These are phyloP conservation scores for Xiphias gladius DNA, from an alignment of 2,113 vertebrate species.

Conservation along the genomic window DNA sequence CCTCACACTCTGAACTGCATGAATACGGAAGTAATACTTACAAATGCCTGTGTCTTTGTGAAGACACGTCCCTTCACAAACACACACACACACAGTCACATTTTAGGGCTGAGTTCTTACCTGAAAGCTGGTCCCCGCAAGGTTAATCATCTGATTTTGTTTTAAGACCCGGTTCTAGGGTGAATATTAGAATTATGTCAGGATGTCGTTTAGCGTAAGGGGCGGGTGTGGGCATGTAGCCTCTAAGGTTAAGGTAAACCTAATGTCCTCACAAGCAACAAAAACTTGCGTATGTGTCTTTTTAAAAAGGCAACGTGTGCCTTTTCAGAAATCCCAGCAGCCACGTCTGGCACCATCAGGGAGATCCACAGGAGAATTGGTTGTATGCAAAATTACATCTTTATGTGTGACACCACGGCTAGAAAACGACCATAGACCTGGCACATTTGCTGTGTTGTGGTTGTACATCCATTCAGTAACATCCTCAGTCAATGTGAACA, in stretches of 20 bases:
- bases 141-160: too few relatives aligned
- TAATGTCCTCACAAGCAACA: not conserved
- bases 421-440: not conserved
- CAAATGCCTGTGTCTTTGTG: too few relatives aligned
- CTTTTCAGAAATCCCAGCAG: constrained; percentile 38
- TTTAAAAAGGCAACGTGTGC: not conserved
- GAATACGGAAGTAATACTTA: too few relatives aligned
- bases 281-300: not conserved
- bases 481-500: not conserved
- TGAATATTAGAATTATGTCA: too few relatives aligned
- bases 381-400: constrained; percentile 22
- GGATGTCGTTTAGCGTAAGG: too few relatives aligned
- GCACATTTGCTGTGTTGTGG: not conserved
- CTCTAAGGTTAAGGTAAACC: not conserved
- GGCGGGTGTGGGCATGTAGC: too few relatives aligned
- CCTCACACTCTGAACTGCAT: too few relatives aligned
- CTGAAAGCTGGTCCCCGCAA: too few relatives aligned
- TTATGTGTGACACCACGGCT: not conserved
- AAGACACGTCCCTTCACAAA: too few relatives aligned
- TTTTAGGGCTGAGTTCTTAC: too few relatives aligned
- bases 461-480: not conserved
- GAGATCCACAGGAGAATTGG: not conserved
- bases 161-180: not conserved
- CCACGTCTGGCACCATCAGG: not conserved
- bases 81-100: too few relatives aligned